Percentiles rank a stretch among this genome's conserved stretches.
These are phyloP conservation scores for Meloe dianella DNA, from an alignment of 2,888 invertebrate genomes.

Conservation along the genomic window DNA sequence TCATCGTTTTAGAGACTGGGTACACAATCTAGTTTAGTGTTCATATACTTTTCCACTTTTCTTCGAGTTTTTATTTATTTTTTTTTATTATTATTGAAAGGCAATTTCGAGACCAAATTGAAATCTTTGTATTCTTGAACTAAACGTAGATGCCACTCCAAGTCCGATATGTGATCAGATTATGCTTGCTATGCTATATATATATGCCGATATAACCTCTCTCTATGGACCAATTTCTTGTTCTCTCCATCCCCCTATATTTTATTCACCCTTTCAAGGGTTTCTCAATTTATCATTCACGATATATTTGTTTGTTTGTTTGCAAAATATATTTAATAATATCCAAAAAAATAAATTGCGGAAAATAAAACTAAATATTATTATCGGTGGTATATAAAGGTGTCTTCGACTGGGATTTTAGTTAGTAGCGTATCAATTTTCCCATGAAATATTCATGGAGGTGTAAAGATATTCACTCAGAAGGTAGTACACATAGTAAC, in stretches of 20 bases:
- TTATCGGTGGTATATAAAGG: background rate
- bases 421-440: conserved; percentile 31
- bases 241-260: conserved; percentile 13
- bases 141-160: conserved; percentile 57
- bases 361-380: background rate
- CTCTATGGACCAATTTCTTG: conserved; percentile 36
- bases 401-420: conserved; percentile 24
- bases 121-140: conserved; percentile 60
- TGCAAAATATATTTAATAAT: background rate
- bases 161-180: conserved; percentile 59
- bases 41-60: conserved; percentile 58
- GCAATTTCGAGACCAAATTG: conserved; percentile 60
- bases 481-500: conserved; percentile 19
- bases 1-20: background rate
- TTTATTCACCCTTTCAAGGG: background rate
- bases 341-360: background rate
- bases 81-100: conserved; percentile 53
- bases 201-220: conserved; percentile 39
- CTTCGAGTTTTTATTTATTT: conserved; percentile 34
- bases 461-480: conserved; percentile 27
- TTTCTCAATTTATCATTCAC: background rate
- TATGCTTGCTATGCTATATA: conserved; percentile 51
- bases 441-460: conserved; percentile 31
- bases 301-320: background rate
- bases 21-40: conserved; percentile 56